Percentiles rank a stretch among this genome's conserved stretches.
Evolutionary conservation across 1,140 invertebrate genomes (phyloP).

Genomic region (Alviniconcha marisindica): DNA sequence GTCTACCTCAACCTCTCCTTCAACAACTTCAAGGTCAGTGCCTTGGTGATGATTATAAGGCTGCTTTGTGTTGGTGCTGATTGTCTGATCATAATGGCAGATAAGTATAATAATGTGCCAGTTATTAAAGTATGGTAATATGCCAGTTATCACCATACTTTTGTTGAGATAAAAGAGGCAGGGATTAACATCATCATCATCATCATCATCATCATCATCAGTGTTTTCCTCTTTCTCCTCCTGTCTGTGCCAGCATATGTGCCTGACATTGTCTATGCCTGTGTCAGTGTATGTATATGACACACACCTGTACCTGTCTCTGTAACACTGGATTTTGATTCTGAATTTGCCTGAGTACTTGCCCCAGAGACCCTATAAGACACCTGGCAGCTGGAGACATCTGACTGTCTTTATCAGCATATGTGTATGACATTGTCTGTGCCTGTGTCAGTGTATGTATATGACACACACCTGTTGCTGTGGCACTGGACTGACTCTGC

Average conservation of each 20-base stretch:
- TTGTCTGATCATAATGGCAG: background rate
- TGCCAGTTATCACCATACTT: background rate
- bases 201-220: background rate
- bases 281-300: no score
- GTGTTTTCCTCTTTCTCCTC: background rate
- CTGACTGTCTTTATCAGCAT: no score
- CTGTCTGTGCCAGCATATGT: no score
- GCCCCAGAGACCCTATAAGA: no score
- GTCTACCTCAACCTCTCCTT: conserved; percentile 74
- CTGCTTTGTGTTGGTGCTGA: background rate
- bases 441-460: no score
- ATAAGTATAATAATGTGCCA: background rate
- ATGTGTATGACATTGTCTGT: no score
- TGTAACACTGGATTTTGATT: no score
- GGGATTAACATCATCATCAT: background rate
- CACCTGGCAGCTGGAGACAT: no score
- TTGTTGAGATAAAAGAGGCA: background rate
- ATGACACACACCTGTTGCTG: no score
- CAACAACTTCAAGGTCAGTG: conserved; percentile 74
- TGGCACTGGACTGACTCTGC: no score
- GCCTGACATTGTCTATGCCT: no score
- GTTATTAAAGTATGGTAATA: background rate
- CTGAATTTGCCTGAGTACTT: background rate
- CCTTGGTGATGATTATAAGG: background rate
- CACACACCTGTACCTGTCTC: no score